A percentile compares a stretch with the other conserved stretches of the same genome.
These are phyloP conservation scores for Hipposideros larvatus DNA, from an alignment of 2,797 vertebrate species.

Conservation along the genomic window DNA sequence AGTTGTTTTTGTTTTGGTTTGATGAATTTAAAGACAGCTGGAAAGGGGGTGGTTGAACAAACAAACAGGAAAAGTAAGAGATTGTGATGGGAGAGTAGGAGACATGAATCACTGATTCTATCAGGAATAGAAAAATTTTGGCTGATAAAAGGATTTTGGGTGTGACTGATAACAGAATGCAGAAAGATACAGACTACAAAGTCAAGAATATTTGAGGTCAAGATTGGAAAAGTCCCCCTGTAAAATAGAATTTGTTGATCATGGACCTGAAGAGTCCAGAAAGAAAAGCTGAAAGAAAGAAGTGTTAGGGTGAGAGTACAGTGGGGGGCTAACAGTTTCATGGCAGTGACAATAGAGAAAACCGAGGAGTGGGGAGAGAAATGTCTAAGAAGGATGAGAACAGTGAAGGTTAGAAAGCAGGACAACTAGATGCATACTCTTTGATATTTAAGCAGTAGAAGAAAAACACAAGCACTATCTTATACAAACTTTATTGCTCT, in stretches of 20 bases:
- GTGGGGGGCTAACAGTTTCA: background rate
- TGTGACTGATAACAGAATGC: background rate
- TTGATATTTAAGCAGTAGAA: background rate
- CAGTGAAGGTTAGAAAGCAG: background rate
- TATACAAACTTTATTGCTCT: slow-evolving; percentile 57
- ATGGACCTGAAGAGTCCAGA: background rate
- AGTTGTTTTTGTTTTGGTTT: background rate
- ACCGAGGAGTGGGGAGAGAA: background rate
- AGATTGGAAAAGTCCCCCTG: background rate
- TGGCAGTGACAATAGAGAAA: background rate
- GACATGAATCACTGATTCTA: background rate
- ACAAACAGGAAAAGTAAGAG: background rate
- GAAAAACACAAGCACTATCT: background rate
- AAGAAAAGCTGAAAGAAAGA: background rate
- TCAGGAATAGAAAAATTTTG: background rate
- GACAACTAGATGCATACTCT: background rate
- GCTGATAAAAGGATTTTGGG: background rate
- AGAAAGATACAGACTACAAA: background rate
- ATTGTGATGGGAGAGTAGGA: background rate
- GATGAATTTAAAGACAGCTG: background rate
- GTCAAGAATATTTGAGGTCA: background rate
- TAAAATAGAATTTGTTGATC: background rate
- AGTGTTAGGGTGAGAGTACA: background rate
- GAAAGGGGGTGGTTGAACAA: background rate
- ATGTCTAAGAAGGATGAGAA: background rate